Evolutionary conservation across 1,140 invertebrate genomes (phyloP).

Genomic region (Neodiprion virginianus): DNA sequence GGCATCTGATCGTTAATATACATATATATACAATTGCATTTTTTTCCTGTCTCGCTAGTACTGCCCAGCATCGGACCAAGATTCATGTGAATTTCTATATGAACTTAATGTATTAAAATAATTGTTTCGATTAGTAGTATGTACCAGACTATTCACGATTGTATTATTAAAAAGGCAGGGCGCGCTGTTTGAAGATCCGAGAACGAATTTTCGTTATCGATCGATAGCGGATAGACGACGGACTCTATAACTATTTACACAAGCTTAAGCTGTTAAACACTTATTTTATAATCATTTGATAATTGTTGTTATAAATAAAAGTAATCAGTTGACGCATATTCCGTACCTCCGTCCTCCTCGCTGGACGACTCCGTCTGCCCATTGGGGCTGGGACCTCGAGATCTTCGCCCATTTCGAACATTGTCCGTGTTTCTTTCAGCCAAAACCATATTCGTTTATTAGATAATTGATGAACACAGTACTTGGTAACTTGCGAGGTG

Average conservation of each 20-base stretch:
- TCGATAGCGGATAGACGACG: background rate
- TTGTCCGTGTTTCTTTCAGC: slow-evolving; percentile 83
- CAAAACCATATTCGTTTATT: slow-evolving; percentile 74
- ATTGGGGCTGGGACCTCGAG: slow-evolving; percentile 87
- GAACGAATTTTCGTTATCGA: background rate
- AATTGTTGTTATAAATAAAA: too few species aligned
- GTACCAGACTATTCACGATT: too few species aligned
- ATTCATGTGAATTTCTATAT: background rate
- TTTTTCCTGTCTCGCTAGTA: background rate
- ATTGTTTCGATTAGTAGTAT: too few species aligned
- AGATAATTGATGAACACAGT: background rate
- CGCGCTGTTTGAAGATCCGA: slow-evolving; percentile 41
- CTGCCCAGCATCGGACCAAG: background rate
- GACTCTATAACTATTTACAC: background rate
- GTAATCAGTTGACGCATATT: background rate
- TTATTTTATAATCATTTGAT: too few species aligned
- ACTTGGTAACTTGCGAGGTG: background rate
- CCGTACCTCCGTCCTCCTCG: slow-evolving; percentile 81
- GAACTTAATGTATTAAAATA: too few species aligned
- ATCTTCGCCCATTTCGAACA: slow-evolving; percentile 83
- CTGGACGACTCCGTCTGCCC: slow-evolving; percentile 81
- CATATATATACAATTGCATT: background rate
- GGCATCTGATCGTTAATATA: background rate
- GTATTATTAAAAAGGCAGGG: slow-evolving; percentile 28
- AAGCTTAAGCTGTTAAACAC: too few species aligned